Evolutionary conservation across 1,140 invertebrate genomes (phyloP).

Genomic region (Procambarus clarkii): DNA sequence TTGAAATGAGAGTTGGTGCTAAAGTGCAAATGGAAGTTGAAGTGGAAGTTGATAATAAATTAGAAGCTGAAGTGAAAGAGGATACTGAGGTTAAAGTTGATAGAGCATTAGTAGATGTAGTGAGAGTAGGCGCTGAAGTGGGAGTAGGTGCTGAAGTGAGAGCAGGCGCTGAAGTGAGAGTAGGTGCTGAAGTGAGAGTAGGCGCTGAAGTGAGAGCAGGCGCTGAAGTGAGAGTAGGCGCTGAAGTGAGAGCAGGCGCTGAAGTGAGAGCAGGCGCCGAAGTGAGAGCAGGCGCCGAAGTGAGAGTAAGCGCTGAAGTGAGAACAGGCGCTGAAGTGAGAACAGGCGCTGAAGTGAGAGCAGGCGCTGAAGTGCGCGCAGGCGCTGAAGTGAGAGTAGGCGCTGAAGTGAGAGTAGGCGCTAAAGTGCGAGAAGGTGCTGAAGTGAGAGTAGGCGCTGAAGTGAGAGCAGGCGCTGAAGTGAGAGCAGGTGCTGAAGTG

Average conservation of each 20-base stretch:
- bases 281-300: background rate
- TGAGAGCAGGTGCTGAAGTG: no score
- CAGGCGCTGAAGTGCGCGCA: no score
- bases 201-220: background rate
- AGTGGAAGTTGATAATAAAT: constrained; percentile 1
- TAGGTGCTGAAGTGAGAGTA: background rate
- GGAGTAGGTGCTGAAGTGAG: background rate
- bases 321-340: no score
- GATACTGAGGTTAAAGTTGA: background rate
- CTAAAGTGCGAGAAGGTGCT: no score
- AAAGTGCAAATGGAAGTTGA: background rate
- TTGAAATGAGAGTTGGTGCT: background rate
- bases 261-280: background rate
- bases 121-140: background rate
- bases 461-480: no score
- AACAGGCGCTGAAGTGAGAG: no score
- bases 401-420: no score
- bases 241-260: background rate
- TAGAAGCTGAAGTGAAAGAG: background rate
- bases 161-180: background rate
- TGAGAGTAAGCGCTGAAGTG: no score
- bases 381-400: no score
- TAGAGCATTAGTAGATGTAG: background rate
- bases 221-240: background rate
- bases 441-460: no score